Evolutionary conservation across 1,140 invertebrate species (phyloP).

Genomic region (Atta cephalotes): DNA sequence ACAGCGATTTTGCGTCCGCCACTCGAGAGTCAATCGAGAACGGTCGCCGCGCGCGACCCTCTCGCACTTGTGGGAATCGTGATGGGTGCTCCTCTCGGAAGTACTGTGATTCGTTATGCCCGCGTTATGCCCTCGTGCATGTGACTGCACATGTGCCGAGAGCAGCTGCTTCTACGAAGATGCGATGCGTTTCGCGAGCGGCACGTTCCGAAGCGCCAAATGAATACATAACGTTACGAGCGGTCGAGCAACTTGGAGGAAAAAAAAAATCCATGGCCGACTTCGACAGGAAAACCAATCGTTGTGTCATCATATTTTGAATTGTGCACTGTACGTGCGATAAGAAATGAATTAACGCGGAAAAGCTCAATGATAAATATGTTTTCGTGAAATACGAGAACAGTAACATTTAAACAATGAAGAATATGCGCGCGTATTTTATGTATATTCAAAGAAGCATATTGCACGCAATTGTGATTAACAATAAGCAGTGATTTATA

Average conservation of each 20-base stretch:
- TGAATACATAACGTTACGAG: constrained; percentile 34
- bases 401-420: neutral
- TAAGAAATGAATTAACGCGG: neutral
- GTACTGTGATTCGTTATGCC: constrained; percentile 70
- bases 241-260: neutral
- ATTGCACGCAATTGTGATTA: constrained; percentile 21
- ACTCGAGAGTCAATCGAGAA: constrained; percentile 75
- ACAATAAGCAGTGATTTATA: constrained; percentile 7
- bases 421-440: neutral
- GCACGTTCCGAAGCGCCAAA: constrained; percentile 30
- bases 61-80: constrained; percentile 74
- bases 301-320: neutral
- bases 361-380: neutral
- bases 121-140: constrained; percentile 33
- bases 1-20: constrained; percentile 78
- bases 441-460: neutral
- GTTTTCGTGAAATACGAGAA: neutral
- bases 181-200: constrained; percentile 23
- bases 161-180: constrained; percentile 40
- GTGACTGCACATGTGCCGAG: constrained; percentile 13
- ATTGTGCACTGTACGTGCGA: neutral
- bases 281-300: constrained; percentile 8
- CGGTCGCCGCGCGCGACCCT: constrained; percentile 66
- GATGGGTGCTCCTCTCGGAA: constrained; percentile 52
- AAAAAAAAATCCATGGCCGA: neutral